Evolutionary conservation across 2,888 invertebrate genomes (phyloP).

Genomic region (Nemurella pictetii): DNA sequence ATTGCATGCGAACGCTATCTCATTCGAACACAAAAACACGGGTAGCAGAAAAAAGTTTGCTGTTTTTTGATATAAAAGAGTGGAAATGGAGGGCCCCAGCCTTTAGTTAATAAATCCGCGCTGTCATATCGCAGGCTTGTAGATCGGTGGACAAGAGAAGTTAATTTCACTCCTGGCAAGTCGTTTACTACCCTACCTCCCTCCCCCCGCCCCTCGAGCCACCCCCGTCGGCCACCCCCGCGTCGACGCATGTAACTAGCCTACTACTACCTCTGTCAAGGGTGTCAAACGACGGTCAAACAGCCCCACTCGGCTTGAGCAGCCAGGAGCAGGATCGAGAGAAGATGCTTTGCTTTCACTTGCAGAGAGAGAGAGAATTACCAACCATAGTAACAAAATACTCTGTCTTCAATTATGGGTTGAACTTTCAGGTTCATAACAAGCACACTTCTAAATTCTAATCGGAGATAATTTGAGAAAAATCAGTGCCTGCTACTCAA

Average conservation of each 20-base stretch:
- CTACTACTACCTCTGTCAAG: constrained; percentile 13
- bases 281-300: constrained; percentile 9
- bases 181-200: constrained; percentile 1
- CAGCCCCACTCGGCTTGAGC: not conserved
- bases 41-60: not conserved
- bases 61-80: not conserved
- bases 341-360: no score
- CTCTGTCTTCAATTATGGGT: no score
- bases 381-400: no score
- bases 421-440: no score
- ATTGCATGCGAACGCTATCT: not conserved
- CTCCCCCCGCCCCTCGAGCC: constrained; percentile 5
- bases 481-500: no score
- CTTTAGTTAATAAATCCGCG: constrained; percentile 28
- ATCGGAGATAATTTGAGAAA: no score
- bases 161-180: constrained; percentile 32
- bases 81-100: not conserved
- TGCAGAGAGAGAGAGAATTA: no score
- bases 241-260: not conserved
- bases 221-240: constrained; percentile 4
- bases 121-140: constrained; percentile 22
- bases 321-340: no score
- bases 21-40: not conserved
- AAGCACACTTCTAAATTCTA: no score
- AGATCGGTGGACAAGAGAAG: constrained; percentile 23